A percentile compares a stretch with the other conserved stretches of the same genome.
phyloP scores from a whole-genome alignment of 2,888 invertebrate genomes.

The Xestia ashworthii region DNA sequence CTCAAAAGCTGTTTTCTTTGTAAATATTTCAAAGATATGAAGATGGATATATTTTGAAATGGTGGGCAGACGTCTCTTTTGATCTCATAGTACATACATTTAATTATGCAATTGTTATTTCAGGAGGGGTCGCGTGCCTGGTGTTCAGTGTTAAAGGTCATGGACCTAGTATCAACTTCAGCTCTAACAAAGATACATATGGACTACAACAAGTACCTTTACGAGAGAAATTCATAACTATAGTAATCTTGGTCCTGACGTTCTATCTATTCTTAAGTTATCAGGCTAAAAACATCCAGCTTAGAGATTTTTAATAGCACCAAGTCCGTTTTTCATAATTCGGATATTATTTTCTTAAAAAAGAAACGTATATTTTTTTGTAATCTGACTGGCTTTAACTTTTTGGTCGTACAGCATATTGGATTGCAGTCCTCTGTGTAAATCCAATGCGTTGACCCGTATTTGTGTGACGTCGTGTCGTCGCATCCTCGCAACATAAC shows the following conservation, averaged over 20 bases:
- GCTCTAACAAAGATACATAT: background rate
- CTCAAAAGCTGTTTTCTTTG: constrained; percentile 18
- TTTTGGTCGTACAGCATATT: constrained; percentile 3
- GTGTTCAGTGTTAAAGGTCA: background rate
- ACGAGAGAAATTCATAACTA: background rate
- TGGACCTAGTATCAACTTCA: background rate
- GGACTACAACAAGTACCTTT: background rate
- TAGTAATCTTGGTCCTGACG: background rate
- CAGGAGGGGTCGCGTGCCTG: background rate
- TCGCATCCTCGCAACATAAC: constrained; percentile 5
- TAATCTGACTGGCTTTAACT: background rate
- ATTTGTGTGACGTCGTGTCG: constrained; percentile 1
- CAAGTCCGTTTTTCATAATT: background rate
- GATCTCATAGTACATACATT: background rate
- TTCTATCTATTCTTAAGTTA: too few relatives aligned
- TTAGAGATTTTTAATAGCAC: background rate
- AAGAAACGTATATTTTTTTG: background rate
- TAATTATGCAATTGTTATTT: background rate
- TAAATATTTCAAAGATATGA: constrained; percentile 16
- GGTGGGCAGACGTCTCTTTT: background rate
- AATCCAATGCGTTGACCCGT: constrained; percentile 18
- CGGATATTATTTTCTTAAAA: background rate
- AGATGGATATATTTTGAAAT: background rate
- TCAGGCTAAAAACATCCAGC: background rate
- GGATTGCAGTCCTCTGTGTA: constrained; percentile 2